phyloP scores from a whole-genome alignment of 2,797 vertebrate genomes.

The Lepilemur ruficaudatus region DNA sequence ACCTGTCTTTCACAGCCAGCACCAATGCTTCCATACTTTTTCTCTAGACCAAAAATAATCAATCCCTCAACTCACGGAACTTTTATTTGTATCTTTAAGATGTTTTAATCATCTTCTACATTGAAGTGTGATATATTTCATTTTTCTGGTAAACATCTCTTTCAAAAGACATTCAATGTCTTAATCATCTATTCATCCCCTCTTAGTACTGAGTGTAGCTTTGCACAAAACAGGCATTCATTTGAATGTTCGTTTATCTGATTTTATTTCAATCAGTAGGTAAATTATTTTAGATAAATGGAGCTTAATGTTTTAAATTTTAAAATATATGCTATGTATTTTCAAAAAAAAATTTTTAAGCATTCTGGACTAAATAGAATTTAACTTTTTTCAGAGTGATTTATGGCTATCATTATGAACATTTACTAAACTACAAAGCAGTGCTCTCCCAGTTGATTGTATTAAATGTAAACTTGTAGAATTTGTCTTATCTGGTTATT shows the following conservation, averaged over 20 bases:
- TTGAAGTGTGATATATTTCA: neutral
- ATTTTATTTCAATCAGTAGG: neutral
- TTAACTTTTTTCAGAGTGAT: conserved; percentile 9
- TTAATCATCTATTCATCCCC: neutral
- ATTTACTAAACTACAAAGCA: conserved; percentile 5
- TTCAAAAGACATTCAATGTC: neutral
- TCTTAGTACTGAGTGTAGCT: neutral
- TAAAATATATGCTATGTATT: neutral
- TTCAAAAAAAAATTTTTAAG: neutral
- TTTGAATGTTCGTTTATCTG: neutral
- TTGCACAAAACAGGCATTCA: neutral
- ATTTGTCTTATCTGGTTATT: neutral
- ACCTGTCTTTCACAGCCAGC: neutral
- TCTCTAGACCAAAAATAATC: neutral
- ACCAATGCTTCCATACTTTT: neutral
- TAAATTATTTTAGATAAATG: conserved; percentile 35
- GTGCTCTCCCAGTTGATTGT: neutral
- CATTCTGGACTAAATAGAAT: neutral
- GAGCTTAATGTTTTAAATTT: neutral
- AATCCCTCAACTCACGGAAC: neutral
- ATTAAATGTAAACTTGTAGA: neutral
- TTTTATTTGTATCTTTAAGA: neutral
- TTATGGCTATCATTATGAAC: neutral
- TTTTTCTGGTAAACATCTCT: neutral
- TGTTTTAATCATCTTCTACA: neutral